Evolutionary conservation across 2,113 vertebrate genomes (phyloP).

Genomic region (Motacilla tschutschensis): DNA sequence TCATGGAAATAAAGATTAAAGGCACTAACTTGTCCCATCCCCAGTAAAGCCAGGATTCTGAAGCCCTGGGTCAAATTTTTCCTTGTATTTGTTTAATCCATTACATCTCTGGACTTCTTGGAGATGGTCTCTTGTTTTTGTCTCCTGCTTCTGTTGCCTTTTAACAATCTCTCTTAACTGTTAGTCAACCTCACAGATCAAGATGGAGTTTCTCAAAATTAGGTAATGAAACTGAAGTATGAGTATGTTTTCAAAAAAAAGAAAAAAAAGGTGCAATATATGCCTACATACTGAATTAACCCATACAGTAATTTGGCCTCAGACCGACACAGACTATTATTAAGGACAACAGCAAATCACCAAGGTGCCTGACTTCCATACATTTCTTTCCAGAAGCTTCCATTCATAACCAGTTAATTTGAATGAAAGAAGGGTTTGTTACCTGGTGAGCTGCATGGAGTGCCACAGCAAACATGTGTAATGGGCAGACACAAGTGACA

Average conservation of each 20-base stretch:
- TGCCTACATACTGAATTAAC: neutral
- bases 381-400: neutral
- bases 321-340: fast-evolving
- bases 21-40: neutral
- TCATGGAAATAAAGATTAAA: neutral
- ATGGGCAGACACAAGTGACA: neutral
- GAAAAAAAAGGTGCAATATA: neutral
- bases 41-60: neutral
- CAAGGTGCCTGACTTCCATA: neutral
- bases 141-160: neutral
- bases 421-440: neutral
- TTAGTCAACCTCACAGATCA: neutral
- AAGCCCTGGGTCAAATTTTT: neutral
- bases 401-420: neutral
- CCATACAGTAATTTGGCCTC: neutral
- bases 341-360: neutral
- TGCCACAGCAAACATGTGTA: neutral
- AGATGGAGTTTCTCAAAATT: neutral
- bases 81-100: neutral
- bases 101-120: neutral
- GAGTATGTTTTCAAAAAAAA: neutral
- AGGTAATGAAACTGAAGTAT: neutral
- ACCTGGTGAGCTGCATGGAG: fast-evolving
- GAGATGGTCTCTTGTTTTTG: neutral
- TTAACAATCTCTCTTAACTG: neutral